Evolutionary conservation across 2,113 vertebrate species (phyloP).

Genomic region (Sapayoa aenigma): DNA sequence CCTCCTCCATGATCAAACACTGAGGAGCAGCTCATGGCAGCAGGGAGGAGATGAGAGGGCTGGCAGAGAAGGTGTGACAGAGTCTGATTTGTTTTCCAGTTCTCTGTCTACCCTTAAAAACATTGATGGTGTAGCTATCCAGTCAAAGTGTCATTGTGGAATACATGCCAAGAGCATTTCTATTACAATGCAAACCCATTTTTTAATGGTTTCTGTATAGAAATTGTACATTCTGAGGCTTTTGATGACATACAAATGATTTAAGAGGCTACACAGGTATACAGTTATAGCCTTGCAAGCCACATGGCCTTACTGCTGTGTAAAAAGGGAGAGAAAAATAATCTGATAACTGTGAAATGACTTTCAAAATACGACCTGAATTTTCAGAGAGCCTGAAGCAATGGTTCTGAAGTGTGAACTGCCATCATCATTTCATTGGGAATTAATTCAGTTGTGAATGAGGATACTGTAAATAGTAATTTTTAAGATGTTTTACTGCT

Average conservation of each 20-base stretch:
- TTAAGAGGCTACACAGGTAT: neutral
- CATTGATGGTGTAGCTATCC: neutral
- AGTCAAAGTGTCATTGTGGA: neutral
- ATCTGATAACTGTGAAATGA: neutral
- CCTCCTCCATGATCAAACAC: neutral
- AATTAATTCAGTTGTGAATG: neutral
- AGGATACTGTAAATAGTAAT: neutral
- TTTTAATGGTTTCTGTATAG: neutral
- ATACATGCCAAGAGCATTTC: neutral
- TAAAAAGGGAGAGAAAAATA: neutral
- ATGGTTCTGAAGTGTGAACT: neutral
- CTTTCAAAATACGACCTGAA: neutral
- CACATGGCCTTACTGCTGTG: neutral
- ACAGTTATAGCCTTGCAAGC: neutral
- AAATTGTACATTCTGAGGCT: neutral
- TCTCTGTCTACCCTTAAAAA: neutral
- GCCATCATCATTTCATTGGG: neutral
- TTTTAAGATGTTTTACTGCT: neutral
- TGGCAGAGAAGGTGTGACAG: neutral
- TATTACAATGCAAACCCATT: neutral
- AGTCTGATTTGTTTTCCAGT: neutral
- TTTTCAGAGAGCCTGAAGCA: neutral
- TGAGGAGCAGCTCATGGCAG: accelerated
- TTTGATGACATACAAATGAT: neutral
- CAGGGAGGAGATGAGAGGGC: neutral